phyloP scores from a whole-genome alignment of 2,113 vertebrate genomes.

The Eptesicus fuscus region DNA sequence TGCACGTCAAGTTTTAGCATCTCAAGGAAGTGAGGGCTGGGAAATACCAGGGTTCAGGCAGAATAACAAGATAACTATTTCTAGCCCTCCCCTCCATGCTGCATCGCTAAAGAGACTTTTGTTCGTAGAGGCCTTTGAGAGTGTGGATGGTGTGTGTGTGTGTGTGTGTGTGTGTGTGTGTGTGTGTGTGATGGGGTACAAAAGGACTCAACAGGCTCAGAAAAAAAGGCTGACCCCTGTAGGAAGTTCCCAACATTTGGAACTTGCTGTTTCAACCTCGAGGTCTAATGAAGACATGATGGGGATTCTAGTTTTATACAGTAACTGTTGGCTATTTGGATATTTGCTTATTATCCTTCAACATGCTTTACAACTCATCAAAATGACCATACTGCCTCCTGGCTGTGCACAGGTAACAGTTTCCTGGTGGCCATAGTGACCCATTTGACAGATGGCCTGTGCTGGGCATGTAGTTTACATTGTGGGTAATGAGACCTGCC shows the following conservation, averaged over 20 bases:
- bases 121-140: background rate
- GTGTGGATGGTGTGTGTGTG: too few species aligned
- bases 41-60: background rate
- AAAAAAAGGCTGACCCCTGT: background rate
- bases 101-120: background rate
- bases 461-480: background rate
- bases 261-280: background rate
- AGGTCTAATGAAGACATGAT: background rate
- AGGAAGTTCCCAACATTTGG: background rate
- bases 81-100: background rate
- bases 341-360: background rate
- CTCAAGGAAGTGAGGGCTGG: slow-evolving; percentile 26
- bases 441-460: background rate
- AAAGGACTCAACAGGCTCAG: background rate
- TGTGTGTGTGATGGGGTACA: background rate
- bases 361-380: background rate
- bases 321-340: background rate
- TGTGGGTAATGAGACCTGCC: background rate
- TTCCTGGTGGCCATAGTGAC: background rate
- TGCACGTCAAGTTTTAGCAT: slow-evolving; percentile 33
- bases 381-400: background rate
- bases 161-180: background rate
- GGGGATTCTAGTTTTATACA: background rate
- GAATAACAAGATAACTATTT: slow-evolving; percentile 35
- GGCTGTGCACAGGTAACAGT: background rate